phyloP scores from a whole-genome alignment of 1,140 invertebrate species.

The Doryteuthis pealeii region DNA sequence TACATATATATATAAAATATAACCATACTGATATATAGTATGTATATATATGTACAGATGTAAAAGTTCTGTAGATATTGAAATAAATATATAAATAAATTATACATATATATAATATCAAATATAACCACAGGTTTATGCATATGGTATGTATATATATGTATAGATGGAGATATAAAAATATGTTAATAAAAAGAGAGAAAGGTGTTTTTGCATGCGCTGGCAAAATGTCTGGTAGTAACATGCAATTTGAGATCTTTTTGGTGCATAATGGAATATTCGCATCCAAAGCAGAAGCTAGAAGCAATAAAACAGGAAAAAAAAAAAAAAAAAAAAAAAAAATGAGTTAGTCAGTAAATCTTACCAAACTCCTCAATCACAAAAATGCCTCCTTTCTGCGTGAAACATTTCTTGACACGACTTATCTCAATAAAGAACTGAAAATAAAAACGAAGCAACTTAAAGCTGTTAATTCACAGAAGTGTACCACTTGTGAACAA shows the following conservation, averaged over 20 bases:
- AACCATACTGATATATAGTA: too few relatives aligned
- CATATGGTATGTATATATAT: too few relatives aligned
- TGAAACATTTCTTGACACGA: conserved; percentile 99
- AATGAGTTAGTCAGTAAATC: conserved; percentile 87
- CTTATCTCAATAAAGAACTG: conserved; percentile 99
- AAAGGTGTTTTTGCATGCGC: conserved; percentile 4
- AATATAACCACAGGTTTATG: too few relatives aligned
- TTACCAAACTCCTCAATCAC: conserved; percentile 80
- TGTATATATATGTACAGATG: too few relatives aligned
- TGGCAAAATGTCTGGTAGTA: conserved; percentile 8
- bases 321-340: conserved; percentile 2
- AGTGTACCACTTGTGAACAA: conserved; percentile 13
- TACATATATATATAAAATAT: too few relatives aligned
- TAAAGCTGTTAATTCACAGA: conserved; percentile 29
- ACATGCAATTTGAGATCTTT: conserved; percentile 10
- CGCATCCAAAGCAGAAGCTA: conserved; percentile 14
- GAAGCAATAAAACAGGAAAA: conserved; percentile 20
- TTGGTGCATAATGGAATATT: conserved; percentile 14
- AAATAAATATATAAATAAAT: too few relatives aligned
- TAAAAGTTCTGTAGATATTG: too few relatives aligned
- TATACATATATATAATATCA: too few relatives aligned
- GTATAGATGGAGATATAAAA: conserved; percentile 9
- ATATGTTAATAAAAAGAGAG: conserved; percentile 4
- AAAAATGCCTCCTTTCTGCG: conserved; percentile 97
- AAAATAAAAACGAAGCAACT: conserved; percentile 65